phyloP scores from a whole-genome alignment of 2,113 vertebrate genomes.

The Cnemophilus loriae region DNA sequence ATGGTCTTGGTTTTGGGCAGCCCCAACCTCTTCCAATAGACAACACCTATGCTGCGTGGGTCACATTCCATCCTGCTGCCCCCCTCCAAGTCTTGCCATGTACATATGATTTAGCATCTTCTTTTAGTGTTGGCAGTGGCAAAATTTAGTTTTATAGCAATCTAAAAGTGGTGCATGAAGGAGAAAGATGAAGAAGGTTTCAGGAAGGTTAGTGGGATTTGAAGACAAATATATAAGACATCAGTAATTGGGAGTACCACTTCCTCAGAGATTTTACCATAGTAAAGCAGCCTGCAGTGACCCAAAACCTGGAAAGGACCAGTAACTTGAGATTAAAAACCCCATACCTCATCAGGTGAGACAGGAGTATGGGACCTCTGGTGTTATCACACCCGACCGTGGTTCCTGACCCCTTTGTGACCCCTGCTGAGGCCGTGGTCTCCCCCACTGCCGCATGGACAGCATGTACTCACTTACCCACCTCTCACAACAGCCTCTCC shows the following conservation, averaged over 20 bases:
- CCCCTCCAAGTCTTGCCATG: background rate
- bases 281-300: background rate
- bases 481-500: background rate
- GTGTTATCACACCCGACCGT: background rate
- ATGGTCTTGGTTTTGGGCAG: background rate
- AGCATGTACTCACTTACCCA: background rate
- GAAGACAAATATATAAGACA: background rate
- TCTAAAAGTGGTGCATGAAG: background rate
- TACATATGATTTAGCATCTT: background rate
- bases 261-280: background rate
- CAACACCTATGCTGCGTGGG: background rate
- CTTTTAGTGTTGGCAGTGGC: background rate
- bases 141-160: background rate
- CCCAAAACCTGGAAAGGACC: background rate
- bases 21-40: background rate
- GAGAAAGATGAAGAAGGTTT: background rate
- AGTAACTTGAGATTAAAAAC: background rate
- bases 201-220: background rate
- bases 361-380: background rate
- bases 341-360: background rate
- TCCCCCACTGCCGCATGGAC: background rate
- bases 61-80: background rate
- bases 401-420: background rate
- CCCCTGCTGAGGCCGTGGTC: background rate
- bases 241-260: background rate